Percentiles rank a stretch among this genome's conserved stretches.
These are phyloP conservation scores for Dendrocincla tyrannina DNA, from an alignment of 2,797 vertebrate species.

Conservation along the genomic window DNA sequence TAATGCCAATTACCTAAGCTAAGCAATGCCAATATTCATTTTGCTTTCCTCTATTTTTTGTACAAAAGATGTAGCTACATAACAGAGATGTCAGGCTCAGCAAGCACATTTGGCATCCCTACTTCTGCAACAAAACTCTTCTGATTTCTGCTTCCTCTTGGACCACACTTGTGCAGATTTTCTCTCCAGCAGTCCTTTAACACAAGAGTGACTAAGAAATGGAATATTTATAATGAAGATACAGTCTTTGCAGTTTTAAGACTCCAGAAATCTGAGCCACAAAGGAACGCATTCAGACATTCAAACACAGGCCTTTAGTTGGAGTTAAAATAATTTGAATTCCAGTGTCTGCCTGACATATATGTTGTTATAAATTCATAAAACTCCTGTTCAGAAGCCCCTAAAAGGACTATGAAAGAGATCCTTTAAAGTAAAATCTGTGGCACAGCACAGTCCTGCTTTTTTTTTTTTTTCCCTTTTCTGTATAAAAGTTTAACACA, in stretches of 20 bases:
- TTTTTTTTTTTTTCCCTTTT: neutral
- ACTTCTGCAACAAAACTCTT: neutral
- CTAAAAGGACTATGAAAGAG: constrained; percentile 21
- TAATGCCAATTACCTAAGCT: neutral
- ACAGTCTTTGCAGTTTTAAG: neutral
- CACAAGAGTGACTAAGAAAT: neutral
- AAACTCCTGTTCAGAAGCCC: constrained; percentile 22
- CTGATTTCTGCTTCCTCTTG: neutral
- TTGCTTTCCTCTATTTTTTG: neutral
- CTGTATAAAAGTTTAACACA: neutral
- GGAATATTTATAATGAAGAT: constrained; percentile 26
- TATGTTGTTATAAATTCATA: constrained; percentile 57
- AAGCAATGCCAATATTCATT: neutral
- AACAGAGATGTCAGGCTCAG: neutral
- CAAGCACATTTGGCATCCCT: rapidly evolving
- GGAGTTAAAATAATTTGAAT: constrained; percentile 67
- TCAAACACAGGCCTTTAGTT: constrained; percentile 53
- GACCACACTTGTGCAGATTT: neutral
- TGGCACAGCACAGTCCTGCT: neutral
- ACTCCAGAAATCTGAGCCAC: constrained; percentile 20
- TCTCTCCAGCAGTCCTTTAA: constrained; percentile 4
- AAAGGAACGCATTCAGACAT: constrained; percentile 57
- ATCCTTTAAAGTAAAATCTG: neutral
- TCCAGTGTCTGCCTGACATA: constrained; percentile 56
- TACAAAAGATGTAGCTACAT: neutral